These are phyloP conservation scores for Proisotoma minuta DNA, from an alignment of 2,888 invertebrate species.

Conservation along the genomic window DNA sequence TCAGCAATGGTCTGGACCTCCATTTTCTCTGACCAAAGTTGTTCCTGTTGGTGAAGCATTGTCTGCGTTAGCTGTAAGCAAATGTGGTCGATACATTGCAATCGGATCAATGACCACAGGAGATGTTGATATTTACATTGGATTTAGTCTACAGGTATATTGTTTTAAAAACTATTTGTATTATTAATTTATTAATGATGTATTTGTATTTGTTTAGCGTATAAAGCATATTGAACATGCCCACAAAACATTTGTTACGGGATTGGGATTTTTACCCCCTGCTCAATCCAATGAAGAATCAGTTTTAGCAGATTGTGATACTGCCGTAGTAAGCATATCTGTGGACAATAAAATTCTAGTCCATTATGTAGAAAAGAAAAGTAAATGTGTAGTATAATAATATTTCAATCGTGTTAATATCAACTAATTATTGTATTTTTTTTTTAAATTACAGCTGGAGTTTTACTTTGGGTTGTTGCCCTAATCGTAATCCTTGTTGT, in stretches of 20 bases:
- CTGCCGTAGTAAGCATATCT: slow-evolving; percentile 88
- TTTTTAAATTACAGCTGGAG: slow-evolving; percentile 59
- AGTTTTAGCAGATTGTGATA: slow-evolving; percentile 58
- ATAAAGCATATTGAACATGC: slow-evolving; percentile 76
- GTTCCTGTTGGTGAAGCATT: slow-evolving; percentile 67
- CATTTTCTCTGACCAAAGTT: slow-evolving; percentile 58
- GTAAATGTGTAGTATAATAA: slow-evolving; percentile 56
- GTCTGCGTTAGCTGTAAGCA: slow-evolving; percentile 78
- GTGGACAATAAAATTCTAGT: slow-evolving; percentile 90
- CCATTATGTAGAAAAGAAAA: slow-evolving; percentile 74
- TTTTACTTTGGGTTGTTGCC: slow-evolving; percentile 77
- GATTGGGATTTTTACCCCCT: slow-evolving; percentile 83
- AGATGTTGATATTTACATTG: slow-evolving; percentile 81
- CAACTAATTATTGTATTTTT: slow-evolving; percentile 5
- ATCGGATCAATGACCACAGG: slow-evolving; percentile 92
- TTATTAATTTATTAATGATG: background rate
- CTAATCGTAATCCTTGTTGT: slow-evolving; percentile 69
- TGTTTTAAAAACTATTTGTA: background rate
- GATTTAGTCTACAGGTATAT: slow-evolving; percentile 76
- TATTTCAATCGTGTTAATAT: slow-evolving; percentile 22
- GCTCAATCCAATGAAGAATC: slow-evolving; percentile 47
- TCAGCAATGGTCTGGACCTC: slow-evolving; percentile 51
- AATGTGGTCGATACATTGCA: slow-evolving; percentile 87
- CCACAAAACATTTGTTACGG: slow-evolving; percentile 96
- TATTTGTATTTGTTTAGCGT: slow-evolving; percentile 57